Conservation (phyloP, 2,113 vertebrate species). For the Amazona guildingii region DNA sequence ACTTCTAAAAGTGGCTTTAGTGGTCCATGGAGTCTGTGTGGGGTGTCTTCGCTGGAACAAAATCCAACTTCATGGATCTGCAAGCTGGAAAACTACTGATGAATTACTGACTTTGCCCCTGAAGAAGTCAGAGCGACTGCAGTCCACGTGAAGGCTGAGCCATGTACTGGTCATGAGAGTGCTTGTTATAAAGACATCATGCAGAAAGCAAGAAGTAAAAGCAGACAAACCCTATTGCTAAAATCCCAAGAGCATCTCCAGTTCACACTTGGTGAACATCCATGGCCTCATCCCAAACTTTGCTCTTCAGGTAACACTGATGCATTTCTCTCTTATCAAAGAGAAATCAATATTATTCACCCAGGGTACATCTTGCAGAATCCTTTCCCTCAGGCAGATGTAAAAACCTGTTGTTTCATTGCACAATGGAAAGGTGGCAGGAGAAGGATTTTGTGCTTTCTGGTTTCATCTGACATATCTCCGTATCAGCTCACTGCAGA, state of each 20-base stretch:
- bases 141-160: not conserved
- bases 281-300: not conserved
- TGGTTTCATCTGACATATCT: not conserved
- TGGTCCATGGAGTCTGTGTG: not conserved
- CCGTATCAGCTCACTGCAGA: not conserved
- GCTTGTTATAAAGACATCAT: not conserved
- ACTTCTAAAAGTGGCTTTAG: not conserved
- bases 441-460: slow-evolving; percentile 11
- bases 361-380: not conserved
- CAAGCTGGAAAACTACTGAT: not conserved
- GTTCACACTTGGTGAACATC: not conserved
- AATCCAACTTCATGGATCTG: not conserved
- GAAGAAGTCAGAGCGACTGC: not conserved
- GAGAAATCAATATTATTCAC: not conserved
- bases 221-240: fast-evolving
- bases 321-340: not conserved
- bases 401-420: not conserved
- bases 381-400: not conserved
- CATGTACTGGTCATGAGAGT: not conserved
- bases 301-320: not conserved
- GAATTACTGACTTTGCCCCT: not conserved
- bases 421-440: not conserved
- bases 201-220: not conserved
- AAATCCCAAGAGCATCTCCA: not conserved
- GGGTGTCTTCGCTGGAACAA: not conserved